These are phyloP conservation scores for Matsumurasca onukii DNA, from an alignment of 1,140 invertebrate species.

Conservation along the genomic window DNA sequence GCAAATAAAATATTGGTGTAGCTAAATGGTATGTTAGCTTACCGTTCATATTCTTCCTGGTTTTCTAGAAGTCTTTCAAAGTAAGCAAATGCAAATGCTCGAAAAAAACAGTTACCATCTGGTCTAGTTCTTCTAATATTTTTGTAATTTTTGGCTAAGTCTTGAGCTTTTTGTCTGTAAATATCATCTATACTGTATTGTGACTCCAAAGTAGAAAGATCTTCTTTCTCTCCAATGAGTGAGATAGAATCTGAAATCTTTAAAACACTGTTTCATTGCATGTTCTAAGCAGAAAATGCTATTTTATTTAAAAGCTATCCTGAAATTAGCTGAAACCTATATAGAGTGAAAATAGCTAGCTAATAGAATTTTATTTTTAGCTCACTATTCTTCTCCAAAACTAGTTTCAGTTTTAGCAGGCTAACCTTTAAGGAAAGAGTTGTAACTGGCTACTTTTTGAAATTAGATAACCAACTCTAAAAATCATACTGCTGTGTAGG, in stretches of 20 bases:
- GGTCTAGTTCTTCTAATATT: conserved; percentile 75
- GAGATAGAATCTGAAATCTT: conserved; percentile 87
- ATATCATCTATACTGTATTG: conserved; percentile 87
- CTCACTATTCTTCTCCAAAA: neutral
- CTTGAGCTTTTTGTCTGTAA: conserved; percentile 83
- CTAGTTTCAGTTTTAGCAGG: neutral
- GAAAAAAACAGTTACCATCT: conserved; percentile 97
- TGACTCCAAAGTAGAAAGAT: conserved; percentile 66
- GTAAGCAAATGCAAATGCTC: conserved; percentile 93
- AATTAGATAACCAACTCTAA: too few relatives aligned
- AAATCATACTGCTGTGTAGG: too few relatives aligned
- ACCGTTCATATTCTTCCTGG: conserved; percentile 77
- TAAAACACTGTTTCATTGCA: conserved; percentile 40
- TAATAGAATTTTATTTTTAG: conserved; percentile 5
- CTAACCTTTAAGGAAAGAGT: neutral
- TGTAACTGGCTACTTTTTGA: too few relatives aligned
- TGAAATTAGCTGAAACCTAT: neutral
- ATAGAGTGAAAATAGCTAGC: conserved; percentile 14
- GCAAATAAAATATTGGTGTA: neutral
- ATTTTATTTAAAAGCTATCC: neutral
- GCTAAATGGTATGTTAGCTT: too few relatives aligned
- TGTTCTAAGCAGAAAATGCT: neutral
- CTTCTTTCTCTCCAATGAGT: conserved; percentile 77
- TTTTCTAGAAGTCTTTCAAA: conserved; percentile 86
- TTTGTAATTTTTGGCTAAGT: conserved; percentile 73